phyloP scores from a whole-genome alignment of 2,113 vertebrate genomes.

The Cromileptes altivelis region DNA sequence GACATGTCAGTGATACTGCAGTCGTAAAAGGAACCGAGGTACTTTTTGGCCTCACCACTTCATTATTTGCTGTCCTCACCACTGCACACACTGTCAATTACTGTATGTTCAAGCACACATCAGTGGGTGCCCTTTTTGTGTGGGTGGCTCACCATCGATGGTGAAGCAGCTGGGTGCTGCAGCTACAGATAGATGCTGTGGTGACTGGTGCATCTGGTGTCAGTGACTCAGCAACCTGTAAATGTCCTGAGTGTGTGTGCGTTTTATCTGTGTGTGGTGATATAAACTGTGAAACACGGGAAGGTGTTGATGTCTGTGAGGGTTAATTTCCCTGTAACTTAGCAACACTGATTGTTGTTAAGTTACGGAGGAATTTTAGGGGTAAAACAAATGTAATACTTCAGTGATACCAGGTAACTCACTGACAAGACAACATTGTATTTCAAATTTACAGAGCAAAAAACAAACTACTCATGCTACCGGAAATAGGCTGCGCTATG shows the following conservation, averaged over 20 bases:
- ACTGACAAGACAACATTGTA: conserved; percentile 1
- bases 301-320: not conserved
- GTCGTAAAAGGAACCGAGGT: not conserved
- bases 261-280: not conserved
- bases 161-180: not conserved
- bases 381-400: not conserved
- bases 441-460: not conserved
- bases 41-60: conserved; percentile 12
- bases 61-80: conserved; percentile 31
- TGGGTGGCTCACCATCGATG: not conserved
- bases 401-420: not conserved
- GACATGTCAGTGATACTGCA: not conserved
- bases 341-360: conserved; percentile 31
- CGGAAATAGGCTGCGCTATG: not conserved
- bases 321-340: conserved; percentile 14
- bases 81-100: not conserved
- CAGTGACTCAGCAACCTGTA: not conserved
- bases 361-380: conserved; percentile 21
- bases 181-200: not conserved
- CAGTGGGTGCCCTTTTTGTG: not conserved
- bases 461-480: not conserved
- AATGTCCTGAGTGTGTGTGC: not conserved
- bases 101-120: not conserved
- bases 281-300: not conserved
- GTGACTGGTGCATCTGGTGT: not conserved